These are phyloP conservation scores for Sylvia borin DNA, from an alignment of 2,797 vertebrate genomes.

Conservation along the genomic window DNA sequence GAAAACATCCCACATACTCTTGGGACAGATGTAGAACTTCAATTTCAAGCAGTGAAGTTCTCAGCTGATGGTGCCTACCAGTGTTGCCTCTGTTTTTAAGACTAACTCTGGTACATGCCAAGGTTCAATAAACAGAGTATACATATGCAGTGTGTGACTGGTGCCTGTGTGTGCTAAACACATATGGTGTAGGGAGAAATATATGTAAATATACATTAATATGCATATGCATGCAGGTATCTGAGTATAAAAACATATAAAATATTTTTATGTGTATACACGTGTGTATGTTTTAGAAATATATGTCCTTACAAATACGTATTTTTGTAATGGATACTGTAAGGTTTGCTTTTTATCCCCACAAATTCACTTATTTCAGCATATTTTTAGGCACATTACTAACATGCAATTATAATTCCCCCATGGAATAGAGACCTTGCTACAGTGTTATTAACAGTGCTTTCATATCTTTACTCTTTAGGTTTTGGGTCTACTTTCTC, in stretches of 20 bases:
- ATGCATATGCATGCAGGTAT: neutral
- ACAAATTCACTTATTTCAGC: neutral
- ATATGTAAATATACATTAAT: neutral
- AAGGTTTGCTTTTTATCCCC: neutral
- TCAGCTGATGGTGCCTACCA: neutral
- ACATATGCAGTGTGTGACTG: too few species aligned
- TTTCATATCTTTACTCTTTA: slow-evolving; percentile 62
- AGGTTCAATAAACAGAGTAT: neutral
- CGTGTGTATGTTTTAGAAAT: neutral
- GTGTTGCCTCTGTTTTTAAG: neutral
- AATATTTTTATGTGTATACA: neutral
- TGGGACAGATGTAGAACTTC: neutral
- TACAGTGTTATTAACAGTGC: neutral
- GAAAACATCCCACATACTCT: neutral
- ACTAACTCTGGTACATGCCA: neutral
- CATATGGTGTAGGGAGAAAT: neutral
- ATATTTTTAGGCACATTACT: neutral
- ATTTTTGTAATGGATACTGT: neutral
- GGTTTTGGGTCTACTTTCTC: slow-evolving; percentile 96
- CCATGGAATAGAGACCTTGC: neutral
- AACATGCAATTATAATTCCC: neutral
- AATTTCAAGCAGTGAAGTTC: neutral
- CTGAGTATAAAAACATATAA: neutral
- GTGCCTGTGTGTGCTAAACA: neutral
- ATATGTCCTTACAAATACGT: neutral